Evolutionary conservation across 2,113 vertebrate genomes (phyloP).

Genomic region (Calidris pugnax): DNA sequence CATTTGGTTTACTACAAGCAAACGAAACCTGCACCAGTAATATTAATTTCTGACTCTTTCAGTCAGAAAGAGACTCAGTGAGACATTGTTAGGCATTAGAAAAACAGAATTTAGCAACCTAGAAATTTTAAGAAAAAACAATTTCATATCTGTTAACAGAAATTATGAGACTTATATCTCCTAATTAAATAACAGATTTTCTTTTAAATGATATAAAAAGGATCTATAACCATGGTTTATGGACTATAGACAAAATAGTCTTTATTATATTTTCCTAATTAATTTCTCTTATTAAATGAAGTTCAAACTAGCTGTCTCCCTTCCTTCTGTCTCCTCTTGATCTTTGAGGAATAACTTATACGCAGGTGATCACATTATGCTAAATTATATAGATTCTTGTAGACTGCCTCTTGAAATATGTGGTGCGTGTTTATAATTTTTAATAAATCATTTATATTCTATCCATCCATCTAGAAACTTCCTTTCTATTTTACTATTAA

Average conservation of each 20-base stretch:
- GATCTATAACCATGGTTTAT: background rate
- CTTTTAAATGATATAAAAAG: background rate
- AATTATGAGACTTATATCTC: background rate
- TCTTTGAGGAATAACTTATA: background rate
- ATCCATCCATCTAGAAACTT: background rate
- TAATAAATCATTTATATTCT: slow-evolving; percentile 1
- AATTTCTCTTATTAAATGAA: background rate
- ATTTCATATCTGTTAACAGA: background rate
- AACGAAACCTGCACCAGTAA: background rate
- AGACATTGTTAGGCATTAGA: background rate
- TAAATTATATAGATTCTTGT: slow-evolving; percentile 6
- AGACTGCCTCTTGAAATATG: background rate
- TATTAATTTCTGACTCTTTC: background rate
- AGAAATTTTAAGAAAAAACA: background rate
- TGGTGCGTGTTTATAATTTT: background rate
- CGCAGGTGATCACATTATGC: background rate
- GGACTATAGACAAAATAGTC: background rate
- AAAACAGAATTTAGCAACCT: background rate
- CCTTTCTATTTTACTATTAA: background rate
- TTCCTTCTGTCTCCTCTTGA: background rate
- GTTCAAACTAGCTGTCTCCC: background rate
- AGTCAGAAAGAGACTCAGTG: background rate
- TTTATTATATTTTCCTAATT: background rate
- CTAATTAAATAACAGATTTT: background rate
- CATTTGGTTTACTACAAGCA: background rate